Conservation (phyloP, 2,888 invertebrate genomes). For the Leistus spinibarbis region DNA sequence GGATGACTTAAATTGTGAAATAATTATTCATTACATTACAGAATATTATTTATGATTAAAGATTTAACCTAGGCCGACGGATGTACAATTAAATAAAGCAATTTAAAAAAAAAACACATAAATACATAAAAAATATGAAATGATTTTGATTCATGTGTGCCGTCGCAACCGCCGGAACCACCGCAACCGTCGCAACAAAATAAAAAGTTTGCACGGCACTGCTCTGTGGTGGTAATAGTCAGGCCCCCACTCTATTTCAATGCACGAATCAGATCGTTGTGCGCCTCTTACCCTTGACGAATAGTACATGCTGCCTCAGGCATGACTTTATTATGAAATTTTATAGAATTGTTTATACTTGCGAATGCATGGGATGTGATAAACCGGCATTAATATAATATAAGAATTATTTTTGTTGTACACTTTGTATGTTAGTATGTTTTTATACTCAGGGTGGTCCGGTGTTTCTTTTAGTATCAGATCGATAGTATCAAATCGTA, state of each 20-base stretch:
- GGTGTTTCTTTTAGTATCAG: slow-evolving; percentile 4
- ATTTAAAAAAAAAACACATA: neutral
- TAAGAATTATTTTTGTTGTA: neutral
- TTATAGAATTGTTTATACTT: slow-evolving; percentile 25
- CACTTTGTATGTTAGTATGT: slow-evolving; percentile 20
- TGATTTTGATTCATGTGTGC: neutral
- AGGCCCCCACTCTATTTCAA: neutral
- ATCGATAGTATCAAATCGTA: slow-evolving; percentile 5
- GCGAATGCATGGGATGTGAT: neutral
- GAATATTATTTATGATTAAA: neutral
- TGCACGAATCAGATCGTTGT: neutral
- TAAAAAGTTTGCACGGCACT: slow-evolving; percentile 15
- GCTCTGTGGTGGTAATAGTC: neutral
- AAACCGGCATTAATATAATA: slow-evolving; percentile 13
- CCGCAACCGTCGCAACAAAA: too few species aligned
- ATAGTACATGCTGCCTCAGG: slow-evolving; percentile 11
- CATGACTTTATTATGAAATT: slow-evolving; percentile 35
- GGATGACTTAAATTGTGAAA: neutral
- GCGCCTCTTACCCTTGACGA: slow-evolving; percentile 14
- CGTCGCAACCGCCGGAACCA: too few species aligned
- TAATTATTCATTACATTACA: neutral
- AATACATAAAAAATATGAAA: neutral
- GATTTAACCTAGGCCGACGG: neutral
- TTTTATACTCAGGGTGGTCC: slow-evolving; percentile 1
- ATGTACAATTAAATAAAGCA: neutral